These are phyloP conservation scores for Propithecus deckenii DNA, from an alignment of 2,797 vertebrate species.

Conservation along the genomic window DNA sequence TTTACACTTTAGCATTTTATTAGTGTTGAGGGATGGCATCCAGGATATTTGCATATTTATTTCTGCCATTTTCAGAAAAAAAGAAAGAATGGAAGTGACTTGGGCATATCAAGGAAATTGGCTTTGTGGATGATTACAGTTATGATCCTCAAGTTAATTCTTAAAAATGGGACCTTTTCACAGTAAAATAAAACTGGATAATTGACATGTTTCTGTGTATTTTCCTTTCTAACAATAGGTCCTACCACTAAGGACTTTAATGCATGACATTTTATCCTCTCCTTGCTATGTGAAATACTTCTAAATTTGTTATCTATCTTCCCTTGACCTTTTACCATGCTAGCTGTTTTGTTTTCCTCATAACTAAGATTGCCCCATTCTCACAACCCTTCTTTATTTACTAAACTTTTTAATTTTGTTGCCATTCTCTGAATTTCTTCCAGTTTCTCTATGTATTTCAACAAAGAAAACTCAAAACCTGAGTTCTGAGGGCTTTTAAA, in stretches of 20 bases:
- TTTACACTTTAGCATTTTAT: constrained; percentile 34
- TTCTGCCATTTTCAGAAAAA: constrained; percentile 1
- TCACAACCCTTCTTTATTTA: constrained; percentile 81
- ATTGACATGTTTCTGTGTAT: background rate
- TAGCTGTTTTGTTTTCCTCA: constrained; percentile 63
- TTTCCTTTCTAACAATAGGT: constrained; percentile 10
- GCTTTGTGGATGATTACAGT: background rate
- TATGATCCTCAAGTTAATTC: background rate
- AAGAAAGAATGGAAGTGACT: background rate
- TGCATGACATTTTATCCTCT: background rate
- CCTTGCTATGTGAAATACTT: background rate
- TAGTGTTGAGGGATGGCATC: background rate
- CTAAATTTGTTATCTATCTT: constrained; percentile 12
- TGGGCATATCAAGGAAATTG: background rate
- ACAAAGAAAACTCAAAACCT: constrained; percentile 73
- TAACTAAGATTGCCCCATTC: constrained; percentile 57
- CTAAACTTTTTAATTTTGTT: constrained; percentile 79
- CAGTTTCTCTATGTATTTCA: constrained; percentile 64
- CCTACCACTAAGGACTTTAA: background rate
- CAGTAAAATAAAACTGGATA: background rate
- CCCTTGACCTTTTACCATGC: constrained; percentile 15
- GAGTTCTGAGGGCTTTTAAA: constrained; percentile 57
- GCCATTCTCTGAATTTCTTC: constrained; percentile 75
- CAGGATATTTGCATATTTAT: constrained; percentile 57
- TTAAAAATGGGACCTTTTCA: background rate